Base-by-base conservation (phyloP, 2,797 vertebrate species). In the Periophthalmus magnuspinnatus region DNA sequence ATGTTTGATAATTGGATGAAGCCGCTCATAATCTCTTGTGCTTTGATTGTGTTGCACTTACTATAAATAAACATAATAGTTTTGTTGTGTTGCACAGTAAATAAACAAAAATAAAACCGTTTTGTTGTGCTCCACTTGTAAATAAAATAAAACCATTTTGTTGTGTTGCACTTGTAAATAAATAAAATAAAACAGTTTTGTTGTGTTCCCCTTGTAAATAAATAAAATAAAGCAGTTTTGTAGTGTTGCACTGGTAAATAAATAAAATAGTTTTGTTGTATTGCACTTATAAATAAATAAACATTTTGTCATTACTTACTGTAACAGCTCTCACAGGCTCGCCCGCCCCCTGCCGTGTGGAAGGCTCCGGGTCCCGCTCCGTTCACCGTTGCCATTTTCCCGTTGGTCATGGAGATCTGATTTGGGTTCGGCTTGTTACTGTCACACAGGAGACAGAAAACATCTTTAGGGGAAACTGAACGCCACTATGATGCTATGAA, bases 401-500 rank as follows among this genome's bases (percentile, higher is more conserved):
- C 95, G 36, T 94, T 98, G 90, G 92, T 96, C 89, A 94, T 91
- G 5, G 95, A 95, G 91, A 99, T 96, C 92, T 98, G 97, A 92
- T 98, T 98, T 79, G 97, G 97, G 91, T 97, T 99, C 90, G 97
- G 96, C 91, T 99, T 99, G 91, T 98, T 99, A 93, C 97, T 99
- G 94, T 69, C 55, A 28, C 21, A 71, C 21, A 73, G 41, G 50
- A 50, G 17, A 24, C 13, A 45, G 24, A 48, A 22, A 14, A 3
- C 5, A 19, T 10, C 16, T 14, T 62, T 21, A 41, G 59, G 69
- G 19, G 28, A 69, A 55, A 50, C 28, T 28, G 28, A 28, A 28
- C 3, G 28, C n/a, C n/a, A n/a, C n/a, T n/a, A n/a, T n/a, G n/a
- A n/a, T n/a, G n/a, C n/a, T n/a, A n/a, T n/a, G n/a, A n/a, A n/a